These are phyloP conservation scores for Macrochelys suwanniensis DNA, from an alignment of 2,797 vertebrate genomes.

Conservation along the genomic window DNA sequence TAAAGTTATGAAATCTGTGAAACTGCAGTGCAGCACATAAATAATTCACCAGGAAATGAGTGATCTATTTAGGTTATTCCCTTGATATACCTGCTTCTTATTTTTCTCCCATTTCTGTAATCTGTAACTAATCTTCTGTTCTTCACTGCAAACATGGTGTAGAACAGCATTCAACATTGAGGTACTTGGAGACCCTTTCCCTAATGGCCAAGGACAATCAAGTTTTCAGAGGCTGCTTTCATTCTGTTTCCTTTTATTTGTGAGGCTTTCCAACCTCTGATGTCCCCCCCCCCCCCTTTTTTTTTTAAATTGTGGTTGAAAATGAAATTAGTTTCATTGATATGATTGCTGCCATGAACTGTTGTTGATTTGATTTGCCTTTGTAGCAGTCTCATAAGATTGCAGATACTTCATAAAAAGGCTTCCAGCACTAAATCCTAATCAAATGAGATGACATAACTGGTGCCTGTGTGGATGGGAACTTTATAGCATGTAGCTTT, in stretches of 20 bases:
- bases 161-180: not conserved
- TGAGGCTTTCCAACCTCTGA: not conserved
- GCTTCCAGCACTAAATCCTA: accelerated
- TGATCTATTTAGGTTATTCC: slow-evolving; percentile 15
- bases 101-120: not conserved
- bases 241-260: accelerated
- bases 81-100: not conserved
- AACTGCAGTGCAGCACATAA: not conserved
- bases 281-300: too few relatives aligned
- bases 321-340: accelerated
- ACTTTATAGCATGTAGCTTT: accelerated
- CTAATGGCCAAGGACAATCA: not conserved
- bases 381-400: accelerated
- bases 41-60: slow-evolving; percentile 9
- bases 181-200: not conserved
- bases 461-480: not conserved
- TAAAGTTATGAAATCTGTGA: not conserved
- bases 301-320: accelerated
- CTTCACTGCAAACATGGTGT: not conserved
- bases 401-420: not conserved
- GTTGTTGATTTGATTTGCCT: not conserved
- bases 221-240: not conserved
- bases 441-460: accelerated
- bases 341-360: accelerated
- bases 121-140: not conserved